phyloP scores from a whole-genome alignment of 2,113 vertebrate species.

The Laticauda colubrina region DNA sequence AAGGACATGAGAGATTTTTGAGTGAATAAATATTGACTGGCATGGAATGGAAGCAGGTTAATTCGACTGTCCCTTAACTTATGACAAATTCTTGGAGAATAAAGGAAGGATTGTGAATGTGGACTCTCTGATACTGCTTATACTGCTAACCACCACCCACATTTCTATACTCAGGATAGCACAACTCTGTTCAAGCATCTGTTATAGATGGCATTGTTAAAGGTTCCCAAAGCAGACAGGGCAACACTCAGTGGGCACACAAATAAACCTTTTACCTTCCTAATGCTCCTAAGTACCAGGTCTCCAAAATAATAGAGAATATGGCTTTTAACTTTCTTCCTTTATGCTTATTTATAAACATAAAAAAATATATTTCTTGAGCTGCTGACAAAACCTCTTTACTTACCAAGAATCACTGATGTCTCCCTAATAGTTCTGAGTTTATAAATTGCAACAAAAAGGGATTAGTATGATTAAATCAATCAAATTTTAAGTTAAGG shows the following conservation, averaged over 20 bases:
- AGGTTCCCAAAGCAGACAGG: neutral
- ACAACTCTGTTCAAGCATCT: neutral
- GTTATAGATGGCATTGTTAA: neutral
- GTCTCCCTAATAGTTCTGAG: neutral
- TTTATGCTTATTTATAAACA: neutral
- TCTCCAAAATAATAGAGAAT: neutral
- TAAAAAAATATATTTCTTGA: neutral
- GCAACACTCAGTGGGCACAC: neutral
- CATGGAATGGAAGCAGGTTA: neutral
- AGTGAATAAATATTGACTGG: neutral
- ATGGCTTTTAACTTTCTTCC: neutral
- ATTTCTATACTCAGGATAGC: neutral
- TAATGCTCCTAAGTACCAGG: neutral
- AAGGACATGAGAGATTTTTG: neutral
- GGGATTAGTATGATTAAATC: neutral
- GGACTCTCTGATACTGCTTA: neutral
- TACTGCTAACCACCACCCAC: neutral
- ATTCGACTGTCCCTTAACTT: neutral
- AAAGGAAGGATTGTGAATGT: neutral
- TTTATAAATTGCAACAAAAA: neutral
- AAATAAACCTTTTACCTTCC: neutral
- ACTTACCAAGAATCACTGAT: neutral
- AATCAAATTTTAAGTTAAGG: neutral
- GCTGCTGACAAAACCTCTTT: neutral
- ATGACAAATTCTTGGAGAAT: neutral